Evolutionary conservation across 1,140 invertebrate species (phyloP).

Genomic region (Oryctes rhinoceros): DNA sequence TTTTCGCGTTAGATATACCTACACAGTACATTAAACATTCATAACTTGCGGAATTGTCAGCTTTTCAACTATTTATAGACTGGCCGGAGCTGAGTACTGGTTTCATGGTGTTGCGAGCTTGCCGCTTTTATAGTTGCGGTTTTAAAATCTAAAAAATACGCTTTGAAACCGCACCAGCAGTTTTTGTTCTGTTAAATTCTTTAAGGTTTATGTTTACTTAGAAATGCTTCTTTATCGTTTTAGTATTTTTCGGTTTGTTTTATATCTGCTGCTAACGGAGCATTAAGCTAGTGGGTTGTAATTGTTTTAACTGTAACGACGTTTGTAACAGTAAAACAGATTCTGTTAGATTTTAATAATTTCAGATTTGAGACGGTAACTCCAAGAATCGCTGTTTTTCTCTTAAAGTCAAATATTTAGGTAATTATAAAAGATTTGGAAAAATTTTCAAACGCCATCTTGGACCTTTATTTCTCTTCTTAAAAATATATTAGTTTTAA

Average conservation of each 20-base stretch:
- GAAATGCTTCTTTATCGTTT: background rate
- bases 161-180: background rate
- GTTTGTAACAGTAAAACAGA: too few relatives aligned
- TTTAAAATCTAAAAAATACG: background rate
- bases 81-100: background rate
- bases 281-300: too few relatives aligned
- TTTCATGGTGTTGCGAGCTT: conserved; percentile 3
- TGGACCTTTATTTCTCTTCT: too few relatives aligned
- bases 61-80: background rate
- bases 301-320: too few relatives aligned
- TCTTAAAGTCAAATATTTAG: too few relatives aligned
- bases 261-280: background rate
- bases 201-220: conserved; percentile 2
- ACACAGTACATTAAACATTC: background rate
- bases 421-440: too few relatives aligned
- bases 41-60: background rate
- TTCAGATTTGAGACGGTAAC: too few relatives aligned
- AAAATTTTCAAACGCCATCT: too few relatives aligned
- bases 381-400: too few relatives aligned
- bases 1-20: background rate
- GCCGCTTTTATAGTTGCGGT: background rate
- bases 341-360: too few relatives aligned
- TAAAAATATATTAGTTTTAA: too few relatives aligned
- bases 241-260: background rate
- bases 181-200: background rate